These are phyloP conservation scores for Phoebastria nigripes DNA, from an alignment of 2,797 vertebrate genomes.

Conservation along the genomic window DNA sequence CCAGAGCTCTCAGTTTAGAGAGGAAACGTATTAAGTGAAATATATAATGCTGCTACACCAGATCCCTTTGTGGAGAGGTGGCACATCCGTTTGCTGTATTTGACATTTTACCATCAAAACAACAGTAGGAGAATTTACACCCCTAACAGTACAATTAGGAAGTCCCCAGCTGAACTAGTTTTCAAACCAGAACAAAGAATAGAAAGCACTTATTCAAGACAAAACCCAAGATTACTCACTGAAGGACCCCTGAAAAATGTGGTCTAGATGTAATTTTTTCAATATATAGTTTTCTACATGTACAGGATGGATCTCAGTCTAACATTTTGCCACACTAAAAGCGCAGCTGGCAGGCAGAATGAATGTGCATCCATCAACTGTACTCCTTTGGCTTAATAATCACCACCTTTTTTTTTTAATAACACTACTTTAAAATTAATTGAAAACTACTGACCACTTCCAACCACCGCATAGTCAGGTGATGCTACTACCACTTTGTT, in stretches of 20 bases:
- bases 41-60: accelerated
- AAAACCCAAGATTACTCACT: not conserved
- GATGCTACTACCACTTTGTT: not conserved
- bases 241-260: not conserved
- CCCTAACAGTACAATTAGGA: not conserved
- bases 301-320: not conserved
- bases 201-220: not conserved
- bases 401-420: too few relatives aligned
- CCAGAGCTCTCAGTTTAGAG: not conserved
- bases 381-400: not conserved
- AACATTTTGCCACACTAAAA: not conserved
- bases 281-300: not conserved
- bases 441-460: not conserved
- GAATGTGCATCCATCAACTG: not conserved
- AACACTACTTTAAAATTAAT: not conserved
- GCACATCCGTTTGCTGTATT: not conserved
- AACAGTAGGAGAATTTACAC: not conserved
- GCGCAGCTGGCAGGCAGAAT: not conserved
- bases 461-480: not conserved
- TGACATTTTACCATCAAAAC: not conserved
- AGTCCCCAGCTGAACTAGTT: not conserved
- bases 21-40: not conserved
- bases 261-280: not conserved
- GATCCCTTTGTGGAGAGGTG: not conserved
- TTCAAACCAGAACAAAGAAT: not conserved